Evolutionary conservation across 2,888 invertebrate species (phyloP), one percentile per base, ranked within the genome.

Genomic region (Cremastobaeus sp.): DNA sequence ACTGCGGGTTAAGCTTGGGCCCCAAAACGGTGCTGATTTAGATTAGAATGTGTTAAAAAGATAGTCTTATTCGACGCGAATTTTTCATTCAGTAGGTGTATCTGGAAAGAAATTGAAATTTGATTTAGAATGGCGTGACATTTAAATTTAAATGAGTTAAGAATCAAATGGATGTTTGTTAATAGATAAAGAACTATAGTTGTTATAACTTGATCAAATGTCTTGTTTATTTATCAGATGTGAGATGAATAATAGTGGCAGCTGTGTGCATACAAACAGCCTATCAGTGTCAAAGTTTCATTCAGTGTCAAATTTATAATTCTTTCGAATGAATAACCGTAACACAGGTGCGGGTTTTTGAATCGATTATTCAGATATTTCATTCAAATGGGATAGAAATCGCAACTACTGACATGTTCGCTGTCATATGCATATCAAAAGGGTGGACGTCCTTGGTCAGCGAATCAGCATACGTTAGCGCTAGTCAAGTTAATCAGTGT

Each of bases 341-440:
- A 32, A 41, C 35, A 45, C 64, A 64, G 64, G 65, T 72, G 71
- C 47, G 20, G 28, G 21, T 35, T 64, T 59, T 45, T 15, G 43
- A 52, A 72, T 72, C 59, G 52, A 54, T 65, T 59, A 52, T 39
- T 20, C 4, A 43, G 20, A 54, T 48, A 62, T 55, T 57, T 43
- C 47, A 68, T 73, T 62, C 17, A 69, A 70, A 55, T 59, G 6
- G 47, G 43, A 65, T 60, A 17, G 45, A 72, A 55, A 65, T 60
- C 30, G 50, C 50, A 12, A 37, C 60, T 57, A 39, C 34, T 34
- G 52, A 45, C 60, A 47, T 41, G 21, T 57, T 62, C 50, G n/a
- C n/a, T 52, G 71, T 65, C 72, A 65, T 39, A 55, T 62, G 54
- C 60, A 70, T 69, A 73, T 70, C 60, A 72, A 73, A 25, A 25